Percentiles rank a stretch among this genome's conserved stretches.
phyloP scores from a whole-genome alignment of 1,140 invertebrate genomes.

The Aphelinus certus region DNA sequence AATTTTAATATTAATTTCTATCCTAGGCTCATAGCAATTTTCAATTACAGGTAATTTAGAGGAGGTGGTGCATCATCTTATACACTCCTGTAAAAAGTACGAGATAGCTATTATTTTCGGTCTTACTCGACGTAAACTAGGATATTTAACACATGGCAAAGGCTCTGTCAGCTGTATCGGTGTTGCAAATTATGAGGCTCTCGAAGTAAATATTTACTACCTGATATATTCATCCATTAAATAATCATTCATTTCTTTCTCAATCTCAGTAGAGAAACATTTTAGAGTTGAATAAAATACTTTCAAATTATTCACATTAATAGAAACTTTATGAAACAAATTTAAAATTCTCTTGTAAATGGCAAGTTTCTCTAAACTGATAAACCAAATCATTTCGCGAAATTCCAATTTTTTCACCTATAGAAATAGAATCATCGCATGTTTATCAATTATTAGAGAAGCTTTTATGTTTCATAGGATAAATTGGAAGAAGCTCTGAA shows the following conservation, averaged over 20 bases:
- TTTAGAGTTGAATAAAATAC: too few species aligned
- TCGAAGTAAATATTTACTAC: slow-evolving; percentile 59
- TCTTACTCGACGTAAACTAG: slow-evolving; percentile 65
- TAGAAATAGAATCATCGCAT: too few species aligned
- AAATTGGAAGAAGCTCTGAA: slow-evolving; percentile 45
- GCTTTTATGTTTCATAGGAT: slow-evolving; percentile 41
- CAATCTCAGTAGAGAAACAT: too few species aligned
- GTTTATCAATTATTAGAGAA: not conserved
- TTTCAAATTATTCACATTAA: too few species aligned
- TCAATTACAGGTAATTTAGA: slow-evolving; percentile 50
- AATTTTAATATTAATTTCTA: too few species aligned
- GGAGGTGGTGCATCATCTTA: slow-evolving; percentile 44
- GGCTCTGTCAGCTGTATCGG: slow-evolving; percentile 69
- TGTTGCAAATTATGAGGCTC: slow-evolving; percentile 69
- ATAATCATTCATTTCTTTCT: too few species aligned
- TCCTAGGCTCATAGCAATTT: too few species aligned
- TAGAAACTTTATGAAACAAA: too few species aligned
- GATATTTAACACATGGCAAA: slow-evolving; percentile 66
- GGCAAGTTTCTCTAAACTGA: too few species aligned
- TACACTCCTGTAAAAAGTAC: slow-evolving; percentile 50
- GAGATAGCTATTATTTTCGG: slow-evolving; percentile 68
- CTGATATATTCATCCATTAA: not conserved
- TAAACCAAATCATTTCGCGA: too few species aligned
- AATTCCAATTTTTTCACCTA: too few species aligned
- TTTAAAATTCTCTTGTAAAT: too few species aligned